A percentile compares a stretch with the other conserved stretches of the same genome.
phyloP scores from a whole-genome alignment of 2,888 invertebrate genomes.

The Amaurobius ferox region DNA sequence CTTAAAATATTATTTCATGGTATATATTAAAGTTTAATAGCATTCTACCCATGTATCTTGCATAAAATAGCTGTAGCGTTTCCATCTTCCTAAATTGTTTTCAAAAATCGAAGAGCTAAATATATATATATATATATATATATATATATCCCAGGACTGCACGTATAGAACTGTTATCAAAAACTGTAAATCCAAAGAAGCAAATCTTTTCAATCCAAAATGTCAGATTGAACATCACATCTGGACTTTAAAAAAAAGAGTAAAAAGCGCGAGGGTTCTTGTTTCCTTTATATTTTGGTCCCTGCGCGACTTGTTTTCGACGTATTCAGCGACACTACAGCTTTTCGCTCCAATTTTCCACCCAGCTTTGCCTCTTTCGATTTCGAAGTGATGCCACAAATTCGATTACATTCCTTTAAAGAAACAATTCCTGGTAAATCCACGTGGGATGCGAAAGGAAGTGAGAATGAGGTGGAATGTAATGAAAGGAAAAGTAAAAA shows the following conservation, averaged over 20 bases:
- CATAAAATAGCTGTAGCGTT: no score
- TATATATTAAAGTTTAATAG: no score
- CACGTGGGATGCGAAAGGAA: background rate
- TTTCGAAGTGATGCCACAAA: background rate
- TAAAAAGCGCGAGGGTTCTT: background rate
- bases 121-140: no score
- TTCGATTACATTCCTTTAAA: background rate
- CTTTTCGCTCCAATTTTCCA: background rate
- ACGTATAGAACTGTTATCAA: background rate
- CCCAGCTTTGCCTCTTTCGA: background rate
- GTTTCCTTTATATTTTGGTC: background rate
- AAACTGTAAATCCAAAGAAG: background rate
- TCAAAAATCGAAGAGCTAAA: no score
- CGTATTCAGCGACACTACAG: background rate
- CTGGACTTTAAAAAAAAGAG: no score
- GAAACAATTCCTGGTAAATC: background rate
- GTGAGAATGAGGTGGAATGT: background rate
- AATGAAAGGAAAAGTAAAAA: background rate
- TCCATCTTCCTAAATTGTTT: no score
- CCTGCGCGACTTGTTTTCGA: background rate
- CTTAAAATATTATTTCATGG: no score
- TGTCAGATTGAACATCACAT: conserved; percentile 3
- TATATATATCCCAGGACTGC: no score
- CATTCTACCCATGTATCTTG: no score
- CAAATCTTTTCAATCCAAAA: background rate